Evolutionary conservation across 2,797 vertebrate genomes (phyloP), one percentile per base, ranked within the genome.

Genomic region (Chanos chanos): DNA sequence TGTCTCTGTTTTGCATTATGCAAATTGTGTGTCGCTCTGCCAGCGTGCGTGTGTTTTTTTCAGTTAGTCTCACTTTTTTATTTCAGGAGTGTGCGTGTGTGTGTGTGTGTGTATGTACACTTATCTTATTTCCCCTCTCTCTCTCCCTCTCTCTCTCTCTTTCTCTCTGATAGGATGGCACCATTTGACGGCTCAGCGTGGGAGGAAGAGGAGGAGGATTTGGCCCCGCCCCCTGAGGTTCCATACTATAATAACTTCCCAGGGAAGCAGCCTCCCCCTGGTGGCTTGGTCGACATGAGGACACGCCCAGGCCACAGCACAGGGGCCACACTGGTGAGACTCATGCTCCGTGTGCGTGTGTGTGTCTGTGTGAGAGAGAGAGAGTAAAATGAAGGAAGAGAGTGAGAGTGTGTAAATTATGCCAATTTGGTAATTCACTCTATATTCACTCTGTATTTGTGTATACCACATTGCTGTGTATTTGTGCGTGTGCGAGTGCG

Each of bases 161-260:
- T 28, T 55, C 15, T 31, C 18, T 59, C 52, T 54, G 6, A 3
- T 72, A 99, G 96, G 80, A 99, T 99, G 96, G 92, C 96, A 18
- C 95, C 94, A 0, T 98, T 98, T 9, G 96, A 98, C 31, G 92
- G 93, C 65, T 99, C 96, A 1, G 95, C 95, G 1, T 99, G 96
- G 96, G 96, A 98, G 56, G 96, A 99, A 75, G 96, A 99, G 66
- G 96, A 99, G 7, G 91, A 92, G 1, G 96, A 98, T 55, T 84
- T 92, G n/a, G 81, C 82, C 54, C 91, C 92, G 7, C 82, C 89
- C 7, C 77, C 89, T 0, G 95, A 97, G 1, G 94, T 97, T 65
- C 95, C 96, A 0, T 99, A 99, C 80, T 99, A 99, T 77, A 99
- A 99, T 8, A 94, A 98, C 73, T 98, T 97, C 69, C 96, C 96